phyloP scores from a whole-genome alignment of 2,113 vertebrate species.

The Furnarius figulus region DNA sequence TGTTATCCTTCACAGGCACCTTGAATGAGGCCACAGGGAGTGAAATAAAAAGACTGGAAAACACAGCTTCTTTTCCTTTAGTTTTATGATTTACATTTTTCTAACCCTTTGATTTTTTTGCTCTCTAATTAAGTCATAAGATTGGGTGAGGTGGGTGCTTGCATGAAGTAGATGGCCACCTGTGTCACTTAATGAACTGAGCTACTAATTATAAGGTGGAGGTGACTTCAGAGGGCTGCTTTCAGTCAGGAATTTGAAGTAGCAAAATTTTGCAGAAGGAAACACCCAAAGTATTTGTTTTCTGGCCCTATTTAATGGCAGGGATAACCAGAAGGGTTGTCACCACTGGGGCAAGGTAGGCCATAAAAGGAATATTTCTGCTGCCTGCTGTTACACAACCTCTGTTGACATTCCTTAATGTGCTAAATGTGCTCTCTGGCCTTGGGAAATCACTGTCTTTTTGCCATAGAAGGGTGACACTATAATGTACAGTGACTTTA shows the following conservation, averaged over 20 bases:
- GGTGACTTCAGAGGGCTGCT: conserved; percentile 23
- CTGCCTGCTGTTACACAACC: neutral
- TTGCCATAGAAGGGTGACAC: neutral
- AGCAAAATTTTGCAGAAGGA: conserved; percentile 23
- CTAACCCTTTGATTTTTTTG: conserved; percentile 35
- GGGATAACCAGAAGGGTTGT: neutral
- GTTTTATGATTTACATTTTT: conserved; percentile 68
- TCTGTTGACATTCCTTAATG: neutral
- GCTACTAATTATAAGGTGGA: conserved; percentile 60
- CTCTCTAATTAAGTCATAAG: conserved; percentile 64
- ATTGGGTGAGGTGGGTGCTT: conserved; percentile 3
- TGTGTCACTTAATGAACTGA: conserved; percentile 51
- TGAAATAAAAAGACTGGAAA: neutral
- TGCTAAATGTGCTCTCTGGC: neutral
- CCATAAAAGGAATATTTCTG: neutral
- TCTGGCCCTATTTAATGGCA: neutral
- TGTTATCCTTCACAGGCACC: conserved; percentile 33
- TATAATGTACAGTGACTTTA: neutral
- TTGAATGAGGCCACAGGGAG: conserved; percentile 39
- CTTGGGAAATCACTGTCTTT: neutral
- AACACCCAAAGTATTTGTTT: neutral
- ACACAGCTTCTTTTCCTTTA: neutral
- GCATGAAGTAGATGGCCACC: neutral
- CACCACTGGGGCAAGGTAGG: neutral
- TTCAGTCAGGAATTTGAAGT: conserved; percentile 46